Evolutionary conservation across 2,888 invertebrate species (phyloP).

Genomic region (Tetranychus piercei): DNA sequence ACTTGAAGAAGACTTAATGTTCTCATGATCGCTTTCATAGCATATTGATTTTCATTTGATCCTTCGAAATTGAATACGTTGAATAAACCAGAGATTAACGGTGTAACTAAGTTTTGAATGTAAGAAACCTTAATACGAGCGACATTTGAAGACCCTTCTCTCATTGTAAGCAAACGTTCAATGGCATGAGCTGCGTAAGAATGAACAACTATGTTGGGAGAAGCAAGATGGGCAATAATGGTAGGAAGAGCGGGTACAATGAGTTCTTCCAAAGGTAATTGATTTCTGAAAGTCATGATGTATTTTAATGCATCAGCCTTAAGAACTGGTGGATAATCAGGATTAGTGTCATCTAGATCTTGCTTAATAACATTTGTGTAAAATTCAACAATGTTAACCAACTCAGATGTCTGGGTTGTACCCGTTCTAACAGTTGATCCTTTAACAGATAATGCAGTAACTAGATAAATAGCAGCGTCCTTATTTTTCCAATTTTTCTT

Average conservation of each 20-base stretch:
- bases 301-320: constrained; percentile 94
- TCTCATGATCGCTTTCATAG: constrained; percentile 94
- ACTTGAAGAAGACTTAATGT: constrained; percentile 63
- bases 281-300: constrained; percentile 79
- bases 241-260: constrained; percentile 55
- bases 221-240: constrained; percentile 53
- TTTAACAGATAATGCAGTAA: constrained; percentile 78
- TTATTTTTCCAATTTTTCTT: constrained; percentile 70
- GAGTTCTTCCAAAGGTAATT: constrained; percentile 55
- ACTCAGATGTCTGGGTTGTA: constrained; percentile 68
- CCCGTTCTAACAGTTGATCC: constrained; percentile 68
- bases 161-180: constrained; percentile 66
- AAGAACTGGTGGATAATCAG: constrained; percentile 67
- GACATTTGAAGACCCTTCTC: constrained; percentile 34
- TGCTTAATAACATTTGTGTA: constrained; percentile 65
- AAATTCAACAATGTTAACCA: constrained; percentile 76
- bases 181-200: constrained; percentile 83
- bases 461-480: constrained; percentile 86
- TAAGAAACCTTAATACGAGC: constrained; percentile 30
- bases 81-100: constrained; percentile 57
- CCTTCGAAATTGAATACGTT: constrained; percentile 49
- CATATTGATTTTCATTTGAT: constrained; percentile 83
- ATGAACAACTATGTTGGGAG: constrained; percentile 68
- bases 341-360: constrained; percentile 58
- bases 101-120: constrained; percentile 47